Conservation (phyloP, 2,113 vertebrate species). For the Casuarius casuarius region DNA sequence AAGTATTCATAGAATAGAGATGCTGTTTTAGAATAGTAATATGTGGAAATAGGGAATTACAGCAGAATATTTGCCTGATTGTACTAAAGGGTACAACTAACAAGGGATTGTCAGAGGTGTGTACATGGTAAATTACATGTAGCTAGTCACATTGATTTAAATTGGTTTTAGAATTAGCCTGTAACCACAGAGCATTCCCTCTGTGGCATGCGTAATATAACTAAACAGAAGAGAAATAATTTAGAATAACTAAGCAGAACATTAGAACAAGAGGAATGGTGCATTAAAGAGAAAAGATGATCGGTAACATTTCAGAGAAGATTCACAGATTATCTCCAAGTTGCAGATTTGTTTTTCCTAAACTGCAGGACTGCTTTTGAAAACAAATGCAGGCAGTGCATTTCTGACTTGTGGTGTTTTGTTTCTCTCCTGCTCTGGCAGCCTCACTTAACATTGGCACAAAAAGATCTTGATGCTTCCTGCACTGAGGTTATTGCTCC, state of each 20-base stretch:
- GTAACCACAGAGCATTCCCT: slow-evolving; percentile 31
- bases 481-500: not conserved
- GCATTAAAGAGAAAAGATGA: not conserved
- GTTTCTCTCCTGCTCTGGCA: not conserved
- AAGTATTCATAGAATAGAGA: not conserved
- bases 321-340: not conserved
- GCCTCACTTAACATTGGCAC: not conserved
- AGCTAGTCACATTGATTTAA: slow-evolving; percentile 5
- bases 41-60: not conserved
- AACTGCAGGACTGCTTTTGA: not conserved
- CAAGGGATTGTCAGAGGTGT: not conserved
- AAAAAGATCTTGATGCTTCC: not conserved
- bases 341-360: not conserved
- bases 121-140: not conserved
- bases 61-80: not conserved
- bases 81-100: not conserved
- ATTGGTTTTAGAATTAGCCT: slow-evolving; percentile 35
- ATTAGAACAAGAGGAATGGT: not conserved
- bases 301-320: not conserved
- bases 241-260: slow-evolving; percentile 6
- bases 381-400: not conserved
- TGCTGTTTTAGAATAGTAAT: not conserved
- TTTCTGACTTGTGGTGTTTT: not conserved
- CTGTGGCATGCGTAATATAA: not conserved
- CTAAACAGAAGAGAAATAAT: not conserved